Conservation (phyloP, 35 echinoderm and acorn worm species). For the Apostichopus japonicus region DNA sequence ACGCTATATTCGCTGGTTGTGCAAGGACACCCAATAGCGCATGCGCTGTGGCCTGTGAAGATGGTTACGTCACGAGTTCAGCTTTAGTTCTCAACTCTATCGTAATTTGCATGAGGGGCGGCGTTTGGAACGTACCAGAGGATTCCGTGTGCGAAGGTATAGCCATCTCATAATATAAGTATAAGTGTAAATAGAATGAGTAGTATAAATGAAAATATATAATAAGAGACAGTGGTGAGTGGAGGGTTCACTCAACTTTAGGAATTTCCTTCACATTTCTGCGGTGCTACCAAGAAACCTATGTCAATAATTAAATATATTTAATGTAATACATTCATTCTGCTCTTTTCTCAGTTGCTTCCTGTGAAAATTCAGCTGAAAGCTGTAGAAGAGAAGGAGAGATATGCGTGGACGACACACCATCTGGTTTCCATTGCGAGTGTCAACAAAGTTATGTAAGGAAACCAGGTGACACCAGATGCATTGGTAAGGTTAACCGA, state of each 20-base stretch:
- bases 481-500: neutral
- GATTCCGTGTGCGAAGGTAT: constrained; percentile 20
- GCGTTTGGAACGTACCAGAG: neutral
- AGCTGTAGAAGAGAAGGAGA: neutral
- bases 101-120: neutral
- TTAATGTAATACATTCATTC: no score
- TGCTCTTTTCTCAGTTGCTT: neutral
- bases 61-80: neutral
- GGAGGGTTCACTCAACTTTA: no score
- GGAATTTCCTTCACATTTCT: no score
- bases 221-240: no score
- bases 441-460: neutral
- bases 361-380: neutral
- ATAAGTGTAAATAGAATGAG: no score
- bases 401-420: neutral
- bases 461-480: neutral
- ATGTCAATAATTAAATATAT: no score
- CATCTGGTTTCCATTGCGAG: constrained; percentile 19
- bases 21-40: neutral
- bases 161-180: no score
- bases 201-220: no score
- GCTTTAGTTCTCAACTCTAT: neutral
- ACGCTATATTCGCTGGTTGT: neutral
- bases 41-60: neutral
- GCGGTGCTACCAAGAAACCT: no score